phyloP scores from a whole-genome alignment of 1,140 invertebrate species.

The Lordiphosa clarofinis region DNA sequence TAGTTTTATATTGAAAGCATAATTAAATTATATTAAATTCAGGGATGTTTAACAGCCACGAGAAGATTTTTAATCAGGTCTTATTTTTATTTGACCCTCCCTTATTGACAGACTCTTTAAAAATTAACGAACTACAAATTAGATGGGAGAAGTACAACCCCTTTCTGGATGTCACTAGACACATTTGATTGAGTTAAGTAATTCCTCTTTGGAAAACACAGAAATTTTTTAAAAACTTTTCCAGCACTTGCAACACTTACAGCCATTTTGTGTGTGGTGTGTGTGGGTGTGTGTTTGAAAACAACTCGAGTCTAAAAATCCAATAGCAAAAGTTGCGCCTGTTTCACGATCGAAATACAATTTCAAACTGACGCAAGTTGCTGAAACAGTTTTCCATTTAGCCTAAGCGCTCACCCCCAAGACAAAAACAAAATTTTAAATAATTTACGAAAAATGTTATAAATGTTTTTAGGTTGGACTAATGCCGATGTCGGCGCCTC shows the following conservation, averaged over 20 bases:
- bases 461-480: conserved; percentile 65
- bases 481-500: conserved; percentile 39
- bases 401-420: conserved; percentile 65
- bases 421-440: conserved; percentile 27
- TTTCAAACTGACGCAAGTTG: conserved; percentile 74
- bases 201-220: background rate
- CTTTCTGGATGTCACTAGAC: too few relatives aligned
- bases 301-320: conserved; percentile 35
- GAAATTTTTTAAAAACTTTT: background rate
- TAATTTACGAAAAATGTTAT: conserved; percentile 62
- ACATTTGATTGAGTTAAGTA: conserved; percentile 1
- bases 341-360: conserved; percentile 60
- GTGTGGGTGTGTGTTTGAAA: too few relatives aligned
- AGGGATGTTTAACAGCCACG: too few relatives aligned
- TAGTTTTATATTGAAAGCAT: too few relatives aligned
- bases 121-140: too few relatives aligned
- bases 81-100: too few relatives aligned
- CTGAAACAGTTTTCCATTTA: conserved; percentile 76
- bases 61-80: too few relatives aligned
- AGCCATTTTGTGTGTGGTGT: conserved; percentile 51
- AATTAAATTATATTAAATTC: too few relatives aligned
- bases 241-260: conserved; percentile 49
- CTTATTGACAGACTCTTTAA: too few relatives aligned
- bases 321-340: conserved; percentile 31
- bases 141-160: too few relatives aligned